Base-by-base conservation (phyloP, 2,888 invertebrate genomes). In the Esperia sulphurella region DNA sequence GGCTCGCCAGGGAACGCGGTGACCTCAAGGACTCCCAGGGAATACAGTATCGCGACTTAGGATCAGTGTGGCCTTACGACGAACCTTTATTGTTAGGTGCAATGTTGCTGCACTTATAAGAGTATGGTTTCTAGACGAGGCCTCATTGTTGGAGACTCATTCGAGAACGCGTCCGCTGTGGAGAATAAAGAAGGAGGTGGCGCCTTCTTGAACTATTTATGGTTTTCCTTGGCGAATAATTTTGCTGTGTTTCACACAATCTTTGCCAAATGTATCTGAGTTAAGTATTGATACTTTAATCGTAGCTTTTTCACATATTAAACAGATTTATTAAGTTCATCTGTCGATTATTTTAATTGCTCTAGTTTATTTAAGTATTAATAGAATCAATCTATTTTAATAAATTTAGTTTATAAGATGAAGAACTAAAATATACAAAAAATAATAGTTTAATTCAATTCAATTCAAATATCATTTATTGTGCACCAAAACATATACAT, bases 171-270 rank as follows among this genome's bases (percentile, higher is more conserved):
- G 70, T n/a, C n/a, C 67, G 61, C 66, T 65, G 70, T 61, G 52
- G 55, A 74, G 78, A 79, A 82, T 79, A 74, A 77, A 72, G 78
- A 82, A 83, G 83, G 80, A 76, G 70, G 70, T 75, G 83, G 82
- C 81, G 83, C 84, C 83, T 68, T 58, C 61, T 53, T 52, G 58
- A 65, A 67, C 66, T 81, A 75, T 82, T 83, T 84, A 83, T 83
- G 79, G 81, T 71, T 58, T 63, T 67, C 69, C 66, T 63, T 65
- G 63, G 30, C 13, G 40, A 33, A 45, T 51, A 51, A 51, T 48
- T 51, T 48, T 51, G 29, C 39, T 14, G 13, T 21, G 35, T 41
- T 41, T 29, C 41, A 41, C 41, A 41, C n/a, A 41, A 10, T 30
- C 8, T 33, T 31, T 43, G 43, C 43, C 43, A 43, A 43, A 35